These are phyloP conservation scores for Drosophila bocki DNA, from an alignment of 1,140 invertebrate species.

Conservation along the genomic window DNA sequence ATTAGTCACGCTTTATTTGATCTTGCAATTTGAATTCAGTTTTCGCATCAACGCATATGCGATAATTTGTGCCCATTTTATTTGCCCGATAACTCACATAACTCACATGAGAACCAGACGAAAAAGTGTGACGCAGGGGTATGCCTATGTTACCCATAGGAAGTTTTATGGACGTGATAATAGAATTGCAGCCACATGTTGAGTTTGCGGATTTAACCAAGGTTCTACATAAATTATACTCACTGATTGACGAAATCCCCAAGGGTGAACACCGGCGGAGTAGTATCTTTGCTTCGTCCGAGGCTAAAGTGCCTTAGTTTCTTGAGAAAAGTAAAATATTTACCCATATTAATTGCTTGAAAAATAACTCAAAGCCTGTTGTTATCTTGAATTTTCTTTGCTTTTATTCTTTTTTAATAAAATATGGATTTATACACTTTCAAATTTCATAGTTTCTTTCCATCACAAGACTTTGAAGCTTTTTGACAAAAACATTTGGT, in stretches of 20 bases:
- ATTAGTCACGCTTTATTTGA: constrained; percentile 67
- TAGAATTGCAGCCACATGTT: constrained; percentile 24
- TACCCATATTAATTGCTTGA: constrained; percentile 42
- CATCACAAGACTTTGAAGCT: constrained; percentile 73
- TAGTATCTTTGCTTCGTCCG: neutral
- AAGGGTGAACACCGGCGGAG: constrained; percentile 27
- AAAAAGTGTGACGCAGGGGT: neutral
- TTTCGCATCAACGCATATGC: constrained; percentile 32
- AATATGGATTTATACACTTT: constrained; percentile 61
- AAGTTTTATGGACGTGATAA: constrained; percentile 33
- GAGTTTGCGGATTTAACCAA: constrained; percentile 1
- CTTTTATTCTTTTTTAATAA: constrained; percentile 50
- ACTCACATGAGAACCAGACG: constrained; percentile 12
- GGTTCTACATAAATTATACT: constrained; percentile 33
- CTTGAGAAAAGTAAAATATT: constrained; percentile 5
- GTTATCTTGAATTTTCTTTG: constrained; percentile 10
- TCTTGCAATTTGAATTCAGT: constrained; percentile 42
- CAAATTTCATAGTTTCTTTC: constrained; percentile 43
- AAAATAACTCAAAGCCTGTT: constrained; percentile 23
- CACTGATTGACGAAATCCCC: constrained; percentile 57
- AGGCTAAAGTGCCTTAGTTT: constrained; percentile 12
- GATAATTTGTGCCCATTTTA: constrained; percentile 26
- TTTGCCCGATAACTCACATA: constrained; percentile 17
- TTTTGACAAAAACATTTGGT: constrained; percentile 35
- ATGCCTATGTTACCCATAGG: neutral